Evolutionary conservation across 2,113 vertebrate genomes (phyloP).

Genomic region (Nettapus auritus): DNA sequence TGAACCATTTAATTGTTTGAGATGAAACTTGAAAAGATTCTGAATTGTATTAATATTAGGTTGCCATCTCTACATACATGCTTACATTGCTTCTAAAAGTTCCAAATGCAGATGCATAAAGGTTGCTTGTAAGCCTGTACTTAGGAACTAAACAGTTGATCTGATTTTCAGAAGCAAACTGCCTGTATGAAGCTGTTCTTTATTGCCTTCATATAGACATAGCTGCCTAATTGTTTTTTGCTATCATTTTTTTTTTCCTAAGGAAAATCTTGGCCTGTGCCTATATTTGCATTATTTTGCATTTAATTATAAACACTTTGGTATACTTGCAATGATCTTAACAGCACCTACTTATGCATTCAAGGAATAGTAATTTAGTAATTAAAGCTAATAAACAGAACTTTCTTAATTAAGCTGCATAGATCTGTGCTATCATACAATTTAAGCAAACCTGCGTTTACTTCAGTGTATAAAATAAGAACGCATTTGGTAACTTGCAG

Average conservation of each 20-base stretch:
- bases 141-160: not conserved
- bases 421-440: not conserved
- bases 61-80: not conserved
- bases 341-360: not conserved
- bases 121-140: not conserved
- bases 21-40: conserved; percentile 15
- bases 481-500: not conserved
- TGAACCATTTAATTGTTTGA: not conserved
- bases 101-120: not conserved
- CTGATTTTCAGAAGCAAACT: not conserved
- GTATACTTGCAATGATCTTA: not conserved
- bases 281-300: conserved; percentile 1
- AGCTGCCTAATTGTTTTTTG: not conserved
- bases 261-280: not conserved
- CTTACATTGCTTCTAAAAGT: not conserved
- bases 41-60: not conserved
- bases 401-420: not conserved
- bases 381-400: conserved; percentile 34
- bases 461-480: not conserved
- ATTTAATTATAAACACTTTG: not conserved
- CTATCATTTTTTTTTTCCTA: not conserved
- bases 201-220: not conserved
- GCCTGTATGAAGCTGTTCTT: not conserved
- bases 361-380: conserved; percentile 4
- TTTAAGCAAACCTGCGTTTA: not conserved